Percentiles rank a stretch among this genome's conserved stretches.
These are phyloP conservation scores for Sphaerophoria taeniata DNA, from an alignment of 2,888 invertebrate genomes.

Conservation along the genomic window DNA sequence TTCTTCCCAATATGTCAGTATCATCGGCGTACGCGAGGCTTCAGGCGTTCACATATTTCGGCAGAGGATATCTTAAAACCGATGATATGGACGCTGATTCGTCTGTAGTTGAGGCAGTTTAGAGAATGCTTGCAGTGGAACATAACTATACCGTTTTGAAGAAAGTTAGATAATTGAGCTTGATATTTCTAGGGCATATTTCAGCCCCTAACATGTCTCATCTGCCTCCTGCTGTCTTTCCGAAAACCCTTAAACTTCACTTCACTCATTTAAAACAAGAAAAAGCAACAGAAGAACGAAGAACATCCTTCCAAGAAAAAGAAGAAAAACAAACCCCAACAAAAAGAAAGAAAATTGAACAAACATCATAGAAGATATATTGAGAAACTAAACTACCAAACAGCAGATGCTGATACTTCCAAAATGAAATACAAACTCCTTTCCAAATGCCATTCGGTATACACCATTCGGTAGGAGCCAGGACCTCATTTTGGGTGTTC, in stretches of 20 bases:
- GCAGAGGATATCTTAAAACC: no score
- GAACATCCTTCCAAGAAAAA: conserved; percentile 6
- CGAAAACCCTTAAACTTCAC: conserved; percentile 23
- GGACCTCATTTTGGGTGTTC: conserved; percentile 34
- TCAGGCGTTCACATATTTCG: no score
- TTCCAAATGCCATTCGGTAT: conserved; percentile 24
- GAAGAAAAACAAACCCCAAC: neutral
- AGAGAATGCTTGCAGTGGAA: no score
- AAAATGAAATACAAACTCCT: conserved; percentile 16
- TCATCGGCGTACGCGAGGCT: no score
- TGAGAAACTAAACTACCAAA: conserved; percentile 70
- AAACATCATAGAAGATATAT: conserved; percentile 48
- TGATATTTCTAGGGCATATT: no score
- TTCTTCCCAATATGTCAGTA: no score
- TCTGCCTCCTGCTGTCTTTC: neutral
- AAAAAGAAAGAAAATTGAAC: neutral
- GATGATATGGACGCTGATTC: no score
- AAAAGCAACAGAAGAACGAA: conserved; percentile 45
- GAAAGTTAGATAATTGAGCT: no score
- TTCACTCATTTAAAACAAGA: neutral
- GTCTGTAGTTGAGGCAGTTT: no score
- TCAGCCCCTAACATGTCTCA: no score
- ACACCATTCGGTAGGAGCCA: conserved; percentile 16
- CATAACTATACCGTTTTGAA: no score
- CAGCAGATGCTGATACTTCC: conserved; percentile 65